A percentile compares a stretch with the other conserved stretches of the same genome.
Conservation (phyloP, 2,797 vertebrate genomes). For the Gallinago nigripennis region DNA sequence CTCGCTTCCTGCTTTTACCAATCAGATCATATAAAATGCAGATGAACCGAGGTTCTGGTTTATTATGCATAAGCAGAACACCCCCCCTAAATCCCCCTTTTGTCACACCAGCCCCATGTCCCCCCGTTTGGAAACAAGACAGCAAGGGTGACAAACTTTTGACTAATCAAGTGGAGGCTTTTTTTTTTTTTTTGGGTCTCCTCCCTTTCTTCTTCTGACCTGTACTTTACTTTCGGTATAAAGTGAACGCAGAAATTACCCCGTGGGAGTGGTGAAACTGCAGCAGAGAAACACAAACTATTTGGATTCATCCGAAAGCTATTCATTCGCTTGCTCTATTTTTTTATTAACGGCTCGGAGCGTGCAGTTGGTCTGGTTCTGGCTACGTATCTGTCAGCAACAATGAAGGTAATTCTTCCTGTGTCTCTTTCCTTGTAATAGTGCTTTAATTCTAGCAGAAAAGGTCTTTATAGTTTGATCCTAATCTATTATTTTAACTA, state of each 20-base stretch:
- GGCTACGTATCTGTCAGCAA: neutral
- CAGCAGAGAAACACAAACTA: slow-evolving; percentile 67
- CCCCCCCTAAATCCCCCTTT: neutral
- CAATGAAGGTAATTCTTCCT: slow-evolving; percentile 27
- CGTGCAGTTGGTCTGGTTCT: slow-evolving; percentile 37
- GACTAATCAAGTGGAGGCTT: neutral
- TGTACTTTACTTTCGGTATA: slow-evolving; percentile 76
- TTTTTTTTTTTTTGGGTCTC: neutral
- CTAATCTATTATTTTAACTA: neutral
- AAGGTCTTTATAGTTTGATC: neutral
- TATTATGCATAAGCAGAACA: neutral
- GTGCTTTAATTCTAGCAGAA: neutral
- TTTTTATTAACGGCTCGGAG: slow-evolving; percentile 42
- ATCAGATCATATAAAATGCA: slow-evolving; percentile 62
- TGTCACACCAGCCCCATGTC: neutral
- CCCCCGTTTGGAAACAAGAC: neutral
- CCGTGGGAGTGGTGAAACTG: slow-evolving; percentile 61
- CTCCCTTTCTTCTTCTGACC: slow-evolving; percentile 72
- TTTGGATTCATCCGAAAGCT: slow-evolving; percentile 57
- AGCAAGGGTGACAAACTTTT: neutral
- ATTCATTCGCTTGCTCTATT: slow-evolving; percentile 36
- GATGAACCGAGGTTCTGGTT: slow-evolving; percentile 30
- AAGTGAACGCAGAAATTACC: slow-evolving; percentile 62
- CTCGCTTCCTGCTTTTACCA: slow-evolving; percentile 75
- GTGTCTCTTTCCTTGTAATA: neutral